Conservation (phyloP, 2,797 vertebrate species). For the Oryzias dopingdopingensis region DNA sequence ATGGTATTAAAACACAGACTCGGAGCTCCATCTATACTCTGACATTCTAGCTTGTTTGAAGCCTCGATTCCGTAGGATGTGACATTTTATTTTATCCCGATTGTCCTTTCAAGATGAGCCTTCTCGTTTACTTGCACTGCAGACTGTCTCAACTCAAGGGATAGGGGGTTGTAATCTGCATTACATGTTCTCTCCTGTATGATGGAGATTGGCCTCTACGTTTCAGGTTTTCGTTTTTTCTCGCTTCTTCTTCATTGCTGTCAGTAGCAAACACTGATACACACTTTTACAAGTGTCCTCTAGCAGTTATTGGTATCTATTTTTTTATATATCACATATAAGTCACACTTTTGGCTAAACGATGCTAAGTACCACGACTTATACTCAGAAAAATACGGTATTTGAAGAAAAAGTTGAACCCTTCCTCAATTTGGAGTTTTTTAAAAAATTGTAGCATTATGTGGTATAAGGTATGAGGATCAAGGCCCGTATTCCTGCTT, state of each 20-base stretch:
- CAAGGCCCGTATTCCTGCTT: too few relatives aligned
- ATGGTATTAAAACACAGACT: conserved; percentile 48
- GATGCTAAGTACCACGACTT: not conserved
- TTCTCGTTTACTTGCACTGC: conserved; percentile 23
- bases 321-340: too few relatives aligned
- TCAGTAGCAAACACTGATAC: too few relatives aligned
- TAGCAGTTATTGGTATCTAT: too few relatives aligned
- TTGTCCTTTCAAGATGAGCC: conserved; percentile 42
- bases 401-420: not conserved
- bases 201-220: conserved; percentile 27
- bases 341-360: too few relatives aligned
- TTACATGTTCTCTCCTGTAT: conserved; percentile 7
- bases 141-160: conserved; percentile 18
- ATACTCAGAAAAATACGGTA: not conserved
- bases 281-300: too few relatives aligned
- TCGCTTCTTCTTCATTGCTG: too few relatives aligned
- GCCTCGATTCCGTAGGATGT: conserved; percentile 29
- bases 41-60: conserved; percentile 64
- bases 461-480: too few relatives aligned
- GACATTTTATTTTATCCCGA: conserved; percentile 13
- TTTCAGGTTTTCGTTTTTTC: conserved; percentile 16
- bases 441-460: too few relatives aligned
- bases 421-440: too few relatives aligned
- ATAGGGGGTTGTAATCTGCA: conserved; percentile 34
- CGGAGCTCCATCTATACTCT: conserved; percentile 29